Percentiles rank a stretch among this genome's conserved stretches.
phyloP scores from a whole-genome alignment of 2,888 invertebrate genomes.

The Chloromyia formosa region DNA sequence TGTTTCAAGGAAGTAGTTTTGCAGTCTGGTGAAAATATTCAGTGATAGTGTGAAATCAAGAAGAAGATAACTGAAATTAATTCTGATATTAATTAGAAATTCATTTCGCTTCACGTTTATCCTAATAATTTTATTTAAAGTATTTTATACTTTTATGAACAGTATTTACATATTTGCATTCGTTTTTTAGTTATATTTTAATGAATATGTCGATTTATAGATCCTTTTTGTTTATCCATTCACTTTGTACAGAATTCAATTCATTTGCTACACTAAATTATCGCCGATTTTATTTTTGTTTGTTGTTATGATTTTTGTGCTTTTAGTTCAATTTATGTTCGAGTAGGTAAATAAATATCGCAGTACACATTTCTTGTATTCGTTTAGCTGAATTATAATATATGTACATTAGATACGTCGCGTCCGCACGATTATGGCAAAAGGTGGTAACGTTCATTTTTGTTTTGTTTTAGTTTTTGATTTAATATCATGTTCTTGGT shows the following conservation, averaged over 20 bases:
- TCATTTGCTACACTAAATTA: not conserved
- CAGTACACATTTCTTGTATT: not conserved
- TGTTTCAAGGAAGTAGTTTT: not conserved
- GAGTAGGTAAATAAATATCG: constrained; percentile 11
- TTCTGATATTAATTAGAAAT: no score
- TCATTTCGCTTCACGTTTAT: not conserved
- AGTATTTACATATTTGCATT: constrained; percentile 15
- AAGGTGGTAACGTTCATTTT: constrained; percentile 9
- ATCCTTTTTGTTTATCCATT: not conserved
- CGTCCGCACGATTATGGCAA: not conserved
- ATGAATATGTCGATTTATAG: not conserved
- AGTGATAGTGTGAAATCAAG: not conserved
- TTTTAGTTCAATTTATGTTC: not conserved
- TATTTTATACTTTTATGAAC: not conserved
- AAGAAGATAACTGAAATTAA: not conserved
- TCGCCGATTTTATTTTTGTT: not conserved
- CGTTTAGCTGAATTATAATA: not conserved
- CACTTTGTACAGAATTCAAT: constrained; percentile 26
- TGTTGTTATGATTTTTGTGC: not conserved
- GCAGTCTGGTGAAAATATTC: not conserved
- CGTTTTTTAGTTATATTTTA: not conserved
- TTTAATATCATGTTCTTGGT: constrained; percentile 63
- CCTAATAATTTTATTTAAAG: not conserved
- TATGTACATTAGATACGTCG: constrained; percentile 1
- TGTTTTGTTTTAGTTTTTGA: not conserved